These are phyloP conservation scores for Cynopterus brachyotis DNA, from an alignment of 2,113 vertebrate species.

Conservation along the genomic window DNA sequence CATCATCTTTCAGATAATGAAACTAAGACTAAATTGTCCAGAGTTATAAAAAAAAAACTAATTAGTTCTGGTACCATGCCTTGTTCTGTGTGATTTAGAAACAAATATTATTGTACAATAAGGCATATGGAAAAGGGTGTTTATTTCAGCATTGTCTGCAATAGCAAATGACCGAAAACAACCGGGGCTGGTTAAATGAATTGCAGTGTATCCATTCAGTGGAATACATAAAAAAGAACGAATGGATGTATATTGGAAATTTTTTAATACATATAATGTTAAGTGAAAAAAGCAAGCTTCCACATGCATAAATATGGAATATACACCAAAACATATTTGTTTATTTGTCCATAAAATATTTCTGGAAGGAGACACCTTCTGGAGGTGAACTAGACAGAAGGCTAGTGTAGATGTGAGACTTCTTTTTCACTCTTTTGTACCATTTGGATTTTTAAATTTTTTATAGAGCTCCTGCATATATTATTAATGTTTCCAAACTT, in stretches of 20 bases:
- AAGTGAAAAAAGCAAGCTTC: background rate
- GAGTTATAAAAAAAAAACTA: background rate
- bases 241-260: background rate
- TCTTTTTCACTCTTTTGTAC: background rate
- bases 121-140: background rate
- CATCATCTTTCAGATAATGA: background rate
- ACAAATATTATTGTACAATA: background rate
- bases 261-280: background rate
- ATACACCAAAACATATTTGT: background rate
- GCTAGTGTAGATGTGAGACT: background rate
- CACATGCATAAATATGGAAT: background rate
- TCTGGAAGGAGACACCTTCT: background rate
- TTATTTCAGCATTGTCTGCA: background rate
- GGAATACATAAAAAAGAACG: background rate
- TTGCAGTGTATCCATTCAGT: background rate
- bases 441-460: background rate
- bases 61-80: background rate
- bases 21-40: background rate
- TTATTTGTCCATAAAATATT: background rate
- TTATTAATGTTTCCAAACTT: background rate
- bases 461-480: background rate
- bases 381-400: background rate
- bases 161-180: background rate
- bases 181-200: background rate
- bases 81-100: background rate